A percentile compares a stretch with the other conserved stretches of the same genome.
Evolutionary conservation across 2,888 invertebrate species (phyloP).

Genomic region (Aspidiotus destructor): DNA sequence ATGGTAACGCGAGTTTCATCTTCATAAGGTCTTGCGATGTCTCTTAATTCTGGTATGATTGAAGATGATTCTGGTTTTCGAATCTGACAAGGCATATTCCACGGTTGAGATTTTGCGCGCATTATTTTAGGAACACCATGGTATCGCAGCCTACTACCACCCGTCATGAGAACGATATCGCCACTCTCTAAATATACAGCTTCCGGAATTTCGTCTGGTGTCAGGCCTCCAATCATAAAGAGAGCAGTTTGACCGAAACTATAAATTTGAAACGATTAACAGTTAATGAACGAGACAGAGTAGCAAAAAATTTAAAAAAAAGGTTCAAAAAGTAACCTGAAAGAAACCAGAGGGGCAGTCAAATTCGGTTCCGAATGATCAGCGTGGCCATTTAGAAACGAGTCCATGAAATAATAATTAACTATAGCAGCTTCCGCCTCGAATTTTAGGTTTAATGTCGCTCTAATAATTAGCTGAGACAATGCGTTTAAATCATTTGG

Average conservation of each 20-base stretch:
- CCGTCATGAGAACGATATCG: constrained; percentile 85
- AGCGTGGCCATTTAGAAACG: constrained; percentile 84
- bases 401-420: constrained; percentile 90
- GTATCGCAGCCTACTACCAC: constrained; percentile 70
- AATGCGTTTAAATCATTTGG: constrained; percentile 62
- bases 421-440: constrained; percentile 87
- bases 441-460: constrained; percentile 51
- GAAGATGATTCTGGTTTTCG: neutral
- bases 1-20: constrained; percentile 9
- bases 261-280: constrained; percentile 39
- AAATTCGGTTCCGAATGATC: constrained; percentile 85
- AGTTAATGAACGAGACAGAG: neutral
- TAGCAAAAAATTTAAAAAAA: neutral
- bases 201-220: constrained; percentile 55
- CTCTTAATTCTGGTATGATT: neutral
- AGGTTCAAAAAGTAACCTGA: constrained; percentile 51
- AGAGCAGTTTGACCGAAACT: constrained; percentile 94
- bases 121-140: constrained; percentile 89
- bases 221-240: constrained; percentile 79
- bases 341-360: constrained; percentile 80
- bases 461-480: constrained; percentile 53
- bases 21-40: neutral
- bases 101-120: constrained; percentile 43
- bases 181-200: constrained; percentile 75
- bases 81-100: constrained; percentile 34